These are phyloP conservation scores for Anisognathus igniventris DNA, from an alignment of 2,797 vertebrate species.

Conservation along the genomic window DNA sequence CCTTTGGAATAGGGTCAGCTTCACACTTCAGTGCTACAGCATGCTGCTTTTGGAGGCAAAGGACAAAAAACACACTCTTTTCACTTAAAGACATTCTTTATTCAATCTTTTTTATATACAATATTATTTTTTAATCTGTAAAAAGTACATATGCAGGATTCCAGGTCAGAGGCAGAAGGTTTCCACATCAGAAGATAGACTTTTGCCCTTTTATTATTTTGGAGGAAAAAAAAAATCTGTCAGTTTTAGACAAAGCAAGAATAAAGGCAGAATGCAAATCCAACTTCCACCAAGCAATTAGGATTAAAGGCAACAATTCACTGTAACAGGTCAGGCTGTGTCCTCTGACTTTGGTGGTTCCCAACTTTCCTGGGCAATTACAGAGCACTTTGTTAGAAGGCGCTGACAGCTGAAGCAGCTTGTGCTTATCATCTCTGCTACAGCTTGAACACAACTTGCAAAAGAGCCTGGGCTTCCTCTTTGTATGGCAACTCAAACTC, in stretches of 20 bases:
- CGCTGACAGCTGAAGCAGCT: background rate
- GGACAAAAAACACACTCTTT: background rate
- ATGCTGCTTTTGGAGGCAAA: background rate
- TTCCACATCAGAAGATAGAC: slow-evolving; percentile 52
- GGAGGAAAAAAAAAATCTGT: slow-evolving; percentile 56
- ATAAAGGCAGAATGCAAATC: slow-evolving; percentile 57
- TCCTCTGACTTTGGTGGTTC: background rate
- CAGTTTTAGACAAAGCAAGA: slow-evolving; percentile 60
- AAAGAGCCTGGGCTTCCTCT: background rate
- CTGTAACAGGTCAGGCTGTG: background rate
- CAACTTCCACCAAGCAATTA: slow-evolving; percentile 51
- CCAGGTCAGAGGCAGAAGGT: slow-evolving; percentile 67
- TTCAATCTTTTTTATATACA: slow-evolving; percentile 77
- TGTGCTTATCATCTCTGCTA: background rate
- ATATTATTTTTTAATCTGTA: slow-evolving; percentile 74
- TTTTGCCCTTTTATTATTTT: slow-evolving; percentile 53
- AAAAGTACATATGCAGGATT: slow-evolving; percentile 75
- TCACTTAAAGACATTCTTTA: slow-evolving; percentile 80
- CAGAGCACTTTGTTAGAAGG: background rate
- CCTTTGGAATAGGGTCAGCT: background rate
- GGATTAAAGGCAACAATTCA: slow-evolving; percentile 52
- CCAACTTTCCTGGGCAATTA: background rate
- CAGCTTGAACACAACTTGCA: background rate
- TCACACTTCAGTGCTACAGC: background rate
- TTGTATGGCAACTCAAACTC: background rate